Percentiles rank a stretch among this genome's conserved stretches.
phyloP scores from a whole-genome alignment of 2,888 invertebrate genomes.

The Micoletzkya japonica region DNA sequence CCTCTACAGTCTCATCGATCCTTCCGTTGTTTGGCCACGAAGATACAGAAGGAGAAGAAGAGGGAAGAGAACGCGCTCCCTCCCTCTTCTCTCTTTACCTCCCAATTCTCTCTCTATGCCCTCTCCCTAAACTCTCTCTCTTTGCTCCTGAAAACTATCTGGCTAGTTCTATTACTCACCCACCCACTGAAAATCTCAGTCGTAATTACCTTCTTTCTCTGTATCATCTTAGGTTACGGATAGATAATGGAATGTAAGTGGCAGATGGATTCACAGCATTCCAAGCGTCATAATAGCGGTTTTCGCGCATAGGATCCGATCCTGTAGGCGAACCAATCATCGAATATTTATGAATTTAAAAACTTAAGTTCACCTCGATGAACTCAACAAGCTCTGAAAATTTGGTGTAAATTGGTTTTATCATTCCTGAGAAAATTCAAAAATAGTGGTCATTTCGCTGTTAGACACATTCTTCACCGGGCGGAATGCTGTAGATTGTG shows the following conservation, averaged over 20 bases:
- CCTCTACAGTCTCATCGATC: not conserved
- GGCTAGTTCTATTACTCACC: not conserved
- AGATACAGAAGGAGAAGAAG: conserved; percentile 10
- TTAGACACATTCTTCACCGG: too few relatives aligned
- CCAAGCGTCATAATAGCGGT: too few relatives aligned
- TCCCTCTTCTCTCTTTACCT: not conserved
- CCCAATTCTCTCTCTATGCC: conserved; percentile 10
- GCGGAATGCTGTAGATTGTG: too few relatives aligned
- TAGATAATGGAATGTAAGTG: too few relatives aligned
- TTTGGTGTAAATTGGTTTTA: too few relatives aligned
- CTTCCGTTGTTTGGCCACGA: not conserved
- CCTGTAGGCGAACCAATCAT: too few relatives aligned
- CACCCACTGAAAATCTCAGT: not conserved
- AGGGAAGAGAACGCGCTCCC: not conserved
- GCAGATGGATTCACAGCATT: not conserved
- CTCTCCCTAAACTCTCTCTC: not conserved
- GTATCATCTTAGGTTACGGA: not conserved
- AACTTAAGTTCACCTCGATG: too few relatives aligned
- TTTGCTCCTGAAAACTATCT: not conserved
- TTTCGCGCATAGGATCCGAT: too few relatives aligned
- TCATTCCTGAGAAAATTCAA: too few relatives aligned
- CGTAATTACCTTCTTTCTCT: conserved; percentile 5
- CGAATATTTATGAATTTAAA: too few relatives aligned
- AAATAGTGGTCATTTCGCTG: too few relatives aligned
- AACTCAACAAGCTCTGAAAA: too few relatives aligned